A percentile compares a stretch with the other conserved stretches of the same genome.
These are phyloP conservation scores for Oxytorus armatus DNA, from an alignment of 2,888 invertebrate genomes.

Conservation along the genomic window DNA sequence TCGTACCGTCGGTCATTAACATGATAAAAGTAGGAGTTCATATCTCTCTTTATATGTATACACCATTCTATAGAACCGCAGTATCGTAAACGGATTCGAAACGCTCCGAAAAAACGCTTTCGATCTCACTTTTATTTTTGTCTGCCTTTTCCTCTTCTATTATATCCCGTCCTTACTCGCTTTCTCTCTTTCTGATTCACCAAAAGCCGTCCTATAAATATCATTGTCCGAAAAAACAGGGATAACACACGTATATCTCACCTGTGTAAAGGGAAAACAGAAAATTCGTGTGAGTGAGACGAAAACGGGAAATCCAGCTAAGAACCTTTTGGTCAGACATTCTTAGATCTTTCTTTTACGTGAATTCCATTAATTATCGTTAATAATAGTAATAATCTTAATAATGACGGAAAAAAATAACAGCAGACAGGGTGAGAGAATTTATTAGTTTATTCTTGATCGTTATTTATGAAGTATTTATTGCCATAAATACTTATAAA, in stretches of 20 bases:
- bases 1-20: constrained; percentile 54
- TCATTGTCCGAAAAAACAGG: constrained; percentile 18
- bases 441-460: too few species aligned
- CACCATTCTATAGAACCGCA: constrained; percentile 30
- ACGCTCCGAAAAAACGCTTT: constrained; percentile 40
- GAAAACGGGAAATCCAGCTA: constrained; percentile 60
- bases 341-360: constrained; percentile 34
- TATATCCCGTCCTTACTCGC: constrained; percentile 20
- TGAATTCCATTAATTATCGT: background rate
- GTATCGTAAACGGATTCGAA: constrained; percentile 57
- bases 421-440: too few species aligned
- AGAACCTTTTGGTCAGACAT: constrained; percentile 27
- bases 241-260: constrained; percentile 32
- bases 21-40: constrained; percentile 62
- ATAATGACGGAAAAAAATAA: too few species aligned
- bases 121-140: background rate
- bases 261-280: constrained; percentile 39
- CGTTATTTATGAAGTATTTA: too few species aligned
- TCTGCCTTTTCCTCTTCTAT: constrained; percentile 10
- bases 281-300: constrained; percentile 66
- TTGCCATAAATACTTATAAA: too few species aligned
- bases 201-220: constrained; percentile 32
- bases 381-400: too few species aligned
- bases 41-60: too few species aligned
- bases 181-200: constrained; percentile 39